Percentiles rank a stretch among this genome's conserved stretches.
Evolutionary conservation across 2,888 invertebrate species (phyloP).

Genomic region (Dione juno): DNA sequence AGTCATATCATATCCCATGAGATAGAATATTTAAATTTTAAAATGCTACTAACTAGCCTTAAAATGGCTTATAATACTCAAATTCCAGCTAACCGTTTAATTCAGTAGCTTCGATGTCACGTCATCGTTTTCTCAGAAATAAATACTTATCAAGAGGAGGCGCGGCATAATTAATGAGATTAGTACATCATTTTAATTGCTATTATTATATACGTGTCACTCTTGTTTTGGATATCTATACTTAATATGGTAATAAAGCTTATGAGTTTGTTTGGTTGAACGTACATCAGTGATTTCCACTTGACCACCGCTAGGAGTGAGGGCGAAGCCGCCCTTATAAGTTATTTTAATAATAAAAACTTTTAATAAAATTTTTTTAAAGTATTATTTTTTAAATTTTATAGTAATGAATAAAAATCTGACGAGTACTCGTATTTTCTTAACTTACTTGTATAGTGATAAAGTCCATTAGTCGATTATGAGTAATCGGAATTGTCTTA

Average conservation of each 20-base stretch:
- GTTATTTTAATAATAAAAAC: too few relatives aligned
- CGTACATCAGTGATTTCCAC: too few relatives aligned
- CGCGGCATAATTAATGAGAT: background rate
- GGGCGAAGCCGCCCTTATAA: too few relatives aligned
- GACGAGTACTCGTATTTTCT: background rate
- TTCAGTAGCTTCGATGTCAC: background rate
- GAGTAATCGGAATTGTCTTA: slow-evolving; percentile 21
- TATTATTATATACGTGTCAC: background rate
- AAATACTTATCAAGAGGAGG: background rate
- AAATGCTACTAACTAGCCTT: too few relatives aligned
- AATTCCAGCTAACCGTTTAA: background rate
- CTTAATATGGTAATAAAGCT: too few relatives aligned
- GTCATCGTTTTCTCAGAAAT: background rate
- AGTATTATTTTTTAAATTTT: background rate
- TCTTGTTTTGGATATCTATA: background rate
- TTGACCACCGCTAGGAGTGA: too few relatives aligned
- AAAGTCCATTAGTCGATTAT: slow-evolving; percentile 9
- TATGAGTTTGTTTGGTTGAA: too few relatives aligned
- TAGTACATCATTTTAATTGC: background rate
- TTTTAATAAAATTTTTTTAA: background rate
- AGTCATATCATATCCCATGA: too few relatives aligned
- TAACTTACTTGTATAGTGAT: background rate
- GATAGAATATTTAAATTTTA: too few relatives aligned
- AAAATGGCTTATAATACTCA: background rate
- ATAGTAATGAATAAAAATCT: too few relatives aligned